Evolutionary conservation across 2,113 vertebrate species (phyloP).

Genomic region (Columba janthina): DNA sequence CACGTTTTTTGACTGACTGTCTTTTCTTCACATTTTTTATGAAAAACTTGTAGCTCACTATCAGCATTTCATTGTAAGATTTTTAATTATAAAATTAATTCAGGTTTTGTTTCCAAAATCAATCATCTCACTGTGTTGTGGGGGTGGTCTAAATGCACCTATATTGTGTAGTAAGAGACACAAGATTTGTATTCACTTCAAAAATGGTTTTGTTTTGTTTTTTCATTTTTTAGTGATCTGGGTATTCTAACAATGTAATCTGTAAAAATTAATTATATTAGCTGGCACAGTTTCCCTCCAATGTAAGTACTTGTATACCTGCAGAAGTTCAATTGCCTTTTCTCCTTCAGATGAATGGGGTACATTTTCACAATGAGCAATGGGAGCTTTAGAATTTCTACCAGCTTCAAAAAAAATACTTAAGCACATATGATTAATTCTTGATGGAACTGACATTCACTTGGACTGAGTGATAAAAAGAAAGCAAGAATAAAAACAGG

Average conservation of each 20-base stretch:
- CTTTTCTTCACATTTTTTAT: neutral
- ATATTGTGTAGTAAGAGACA: neutral
- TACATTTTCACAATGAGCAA: neutral
- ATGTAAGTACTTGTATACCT: neutral
- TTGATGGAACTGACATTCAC: neutral
- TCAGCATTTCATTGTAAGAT: neutral
- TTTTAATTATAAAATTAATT: neutral
- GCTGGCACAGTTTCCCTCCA: neutral
- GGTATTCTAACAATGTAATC: neutral
- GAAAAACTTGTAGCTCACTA: neutral
- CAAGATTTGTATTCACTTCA: neutral
- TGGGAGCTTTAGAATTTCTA: neutral
- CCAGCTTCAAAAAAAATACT: neutral
- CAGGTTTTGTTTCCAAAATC: neutral
- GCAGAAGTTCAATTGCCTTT: neutral
- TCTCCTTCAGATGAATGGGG: neutral
- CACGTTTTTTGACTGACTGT: neutral
- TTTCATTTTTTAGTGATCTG: neutral
- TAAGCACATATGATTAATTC: neutral
- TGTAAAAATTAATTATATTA: neutral
- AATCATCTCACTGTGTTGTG: neutral
- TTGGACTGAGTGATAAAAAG: neutral
- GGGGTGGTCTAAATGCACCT: neutral
- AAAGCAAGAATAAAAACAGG: neutral
- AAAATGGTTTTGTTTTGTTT: neutral